Base-by-base conservation (phyloP, 1,140 invertebrate species). In the Drosophila nannoptera region DNA sequence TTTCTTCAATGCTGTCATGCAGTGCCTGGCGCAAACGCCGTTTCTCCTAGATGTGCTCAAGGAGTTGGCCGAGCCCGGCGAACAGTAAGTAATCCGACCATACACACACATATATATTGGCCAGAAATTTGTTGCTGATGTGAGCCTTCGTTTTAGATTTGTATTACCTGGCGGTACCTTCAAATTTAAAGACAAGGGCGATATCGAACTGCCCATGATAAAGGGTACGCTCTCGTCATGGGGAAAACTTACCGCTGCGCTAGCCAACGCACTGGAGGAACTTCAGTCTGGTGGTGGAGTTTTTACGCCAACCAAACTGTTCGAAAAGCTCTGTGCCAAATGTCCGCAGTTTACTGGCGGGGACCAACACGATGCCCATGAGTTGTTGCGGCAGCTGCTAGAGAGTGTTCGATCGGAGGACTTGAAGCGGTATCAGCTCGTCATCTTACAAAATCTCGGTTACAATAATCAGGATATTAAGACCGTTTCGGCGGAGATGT, bases 281-380 rank as follows among this genome's bases (percentile, higher is more conserved):
- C 90, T 96, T 76, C 93, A 94, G 89, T 91, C 88, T 80, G 90
- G 91, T 77, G 88, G 90, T n/a, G 91, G 92, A 53, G 92, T 93
- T 35, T 94, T 94, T 71, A 94, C 91, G 43, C 96, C 97, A 2
- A 90, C 91, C 35, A 92, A 93, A 59, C 91, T 98, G 12, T 94
- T 97, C 48, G 92, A 92, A 38, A 92, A 93, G 69, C 91, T 97
- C n/a, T 94, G 93, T 62, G 92, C 92, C 82, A 96, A 95, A 87
- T 92, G 92, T 71, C 92, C 95, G 0, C 94, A 97, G 86, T 99
- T 98, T 89, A 94, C 94, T 62, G 96, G 96, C n/a, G 97, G 94
- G 31, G 95, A 97, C 75, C 98, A 99, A 89, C 98, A 99, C 87
- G 98, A 99, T 90, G 94, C 97, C 7, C 98, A 99, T 87, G 98